A percentile compares a stretch with the other conserved stretches of the same genome.
Evolutionary conservation across 2,888 invertebrate species (phyloP).

Genomic region (Aleiodes alternator): DNA sequence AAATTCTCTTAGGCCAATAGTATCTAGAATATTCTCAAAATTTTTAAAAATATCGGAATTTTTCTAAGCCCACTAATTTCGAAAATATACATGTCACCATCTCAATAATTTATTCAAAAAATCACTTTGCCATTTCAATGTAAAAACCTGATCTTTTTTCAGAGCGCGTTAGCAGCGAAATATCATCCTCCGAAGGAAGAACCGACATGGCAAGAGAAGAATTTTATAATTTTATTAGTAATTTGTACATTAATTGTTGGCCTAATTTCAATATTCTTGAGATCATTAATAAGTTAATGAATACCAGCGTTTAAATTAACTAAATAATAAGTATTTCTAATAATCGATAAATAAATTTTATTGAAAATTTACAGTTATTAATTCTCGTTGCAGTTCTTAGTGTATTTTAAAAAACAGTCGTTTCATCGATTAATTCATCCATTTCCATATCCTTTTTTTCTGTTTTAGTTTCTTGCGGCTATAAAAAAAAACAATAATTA

Average conservation of each 20-base stretch:
- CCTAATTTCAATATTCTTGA: conserved; percentile 44
- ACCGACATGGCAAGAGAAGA: conserved; percentile 55
- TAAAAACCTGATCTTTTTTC: conserved; percentile 44
- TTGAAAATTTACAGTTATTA: too few relatives aligned
- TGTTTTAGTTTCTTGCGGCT: conserved; percentile 4
- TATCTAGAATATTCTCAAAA: too few relatives aligned
- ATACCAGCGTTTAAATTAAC: not conserved
- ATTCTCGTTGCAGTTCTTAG: too few relatives aligned
- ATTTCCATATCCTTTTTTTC: conserved; percentile 10
- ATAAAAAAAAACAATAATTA: conserved; percentile 11
- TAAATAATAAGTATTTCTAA: too few relatives aligned
- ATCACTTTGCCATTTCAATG: not conserved
- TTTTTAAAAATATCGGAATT: too few relatives aligned
- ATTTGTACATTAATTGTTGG: conserved; percentile 44
- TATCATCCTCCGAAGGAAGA: conserved; percentile 58
- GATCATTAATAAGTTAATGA: conserved; percentile 43
- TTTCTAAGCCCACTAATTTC: too few relatives aligned
- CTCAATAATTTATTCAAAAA: too few relatives aligned
- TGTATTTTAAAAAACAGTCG: not conserved
- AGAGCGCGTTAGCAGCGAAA: conserved; percentile 58
- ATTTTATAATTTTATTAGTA: conserved; percentile 45
- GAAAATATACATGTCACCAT: too few relatives aligned
- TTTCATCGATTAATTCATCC: conserved; percentile 22
- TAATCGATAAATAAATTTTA: too few relatives aligned
- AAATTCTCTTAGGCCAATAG: too few relatives aligned